Conservation (phyloP, 1,140 invertebrate species). For the Drosophila pectinifera region DNA sequence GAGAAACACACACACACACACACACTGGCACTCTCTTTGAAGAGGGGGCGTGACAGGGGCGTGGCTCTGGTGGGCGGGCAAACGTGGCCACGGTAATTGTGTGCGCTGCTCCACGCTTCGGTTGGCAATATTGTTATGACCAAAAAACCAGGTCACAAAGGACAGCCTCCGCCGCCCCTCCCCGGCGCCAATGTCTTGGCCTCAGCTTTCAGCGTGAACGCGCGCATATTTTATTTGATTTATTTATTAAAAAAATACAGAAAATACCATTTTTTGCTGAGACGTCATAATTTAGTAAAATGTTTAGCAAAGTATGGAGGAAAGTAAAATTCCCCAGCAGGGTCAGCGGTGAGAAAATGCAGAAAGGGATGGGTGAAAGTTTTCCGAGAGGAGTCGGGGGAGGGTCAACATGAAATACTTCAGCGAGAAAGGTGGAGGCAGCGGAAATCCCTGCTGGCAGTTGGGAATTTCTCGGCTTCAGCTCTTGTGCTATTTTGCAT, state of each 20-base stretch:
- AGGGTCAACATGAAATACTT: constrained; percentile 7
- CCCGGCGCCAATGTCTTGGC: constrained; percentile 33
- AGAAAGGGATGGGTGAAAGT: neutral
- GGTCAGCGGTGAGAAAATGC: constrained; percentile 1
- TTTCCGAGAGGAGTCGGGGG: neutral
- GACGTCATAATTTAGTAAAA: constrained; percentile 71
- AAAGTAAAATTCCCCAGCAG: constrained; percentile 4
- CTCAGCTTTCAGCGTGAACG: constrained; percentile 68
- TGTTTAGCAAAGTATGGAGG: constrained; percentile 37
- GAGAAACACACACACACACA: constrained; percentile 31
- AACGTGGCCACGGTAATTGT: constrained; percentile 79
- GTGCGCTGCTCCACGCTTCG: constrained; percentile 79
- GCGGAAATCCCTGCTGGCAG: constrained; percentile 46
- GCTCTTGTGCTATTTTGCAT: constrained; percentile 72
- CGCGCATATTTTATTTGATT: constrained; percentile 82
- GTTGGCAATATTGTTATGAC: constrained; percentile 84
- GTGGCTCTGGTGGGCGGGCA: constrained; percentile 38
- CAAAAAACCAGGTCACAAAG: constrained; percentile 83
- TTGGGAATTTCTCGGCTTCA: constrained; percentile 58
- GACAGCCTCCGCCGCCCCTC: constrained; percentile 36
- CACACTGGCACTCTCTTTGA: constrained; percentile 11
- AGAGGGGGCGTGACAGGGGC: constrained; percentile 6
- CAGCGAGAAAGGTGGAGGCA: neutral
- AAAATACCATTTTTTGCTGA: constrained; percentile 8
- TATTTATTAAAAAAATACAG: constrained; percentile 57